Evolutionary conservation across 2,888 invertebrate species (phyloP).

Genomic region (Ochropleura leucogaster): DNA sequence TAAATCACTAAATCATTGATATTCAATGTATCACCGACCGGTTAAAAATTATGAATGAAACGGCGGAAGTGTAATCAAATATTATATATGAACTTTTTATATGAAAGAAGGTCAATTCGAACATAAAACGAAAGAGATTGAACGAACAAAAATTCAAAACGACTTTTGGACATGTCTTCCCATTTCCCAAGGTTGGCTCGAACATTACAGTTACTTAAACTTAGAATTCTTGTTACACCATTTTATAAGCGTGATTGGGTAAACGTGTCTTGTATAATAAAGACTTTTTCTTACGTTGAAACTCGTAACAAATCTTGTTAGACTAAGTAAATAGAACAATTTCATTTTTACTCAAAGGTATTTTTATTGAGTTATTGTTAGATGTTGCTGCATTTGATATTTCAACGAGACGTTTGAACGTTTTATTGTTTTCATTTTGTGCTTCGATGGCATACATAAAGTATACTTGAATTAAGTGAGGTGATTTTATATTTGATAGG

Average conservation of each 20-base stretch:
- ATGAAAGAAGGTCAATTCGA: constrained; percentile 61
- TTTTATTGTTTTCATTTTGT: constrained; percentile 41
- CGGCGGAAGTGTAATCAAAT: constrained; percentile 46
- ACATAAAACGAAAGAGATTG: constrained; percentile 53
- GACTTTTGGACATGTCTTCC: constrained; percentile 37
- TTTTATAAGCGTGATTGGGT: constrained; percentile 74
- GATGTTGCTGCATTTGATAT: constrained; percentile 36
- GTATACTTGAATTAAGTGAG: constrained; percentile 16
- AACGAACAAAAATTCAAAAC: constrained; percentile 52
- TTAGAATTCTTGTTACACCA: constrained; percentile 71
- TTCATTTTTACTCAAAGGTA: constrained; percentile 46
- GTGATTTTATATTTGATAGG: not conserved
- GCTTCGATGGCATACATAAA: constrained; percentile 31
- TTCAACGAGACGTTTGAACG: constrained; percentile 25
- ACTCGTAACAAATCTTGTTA: constrained; percentile 46
- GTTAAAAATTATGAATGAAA: constrained; percentile 62
- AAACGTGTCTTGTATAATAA: constrained; percentile 70
- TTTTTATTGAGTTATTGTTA: constrained; percentile 60
- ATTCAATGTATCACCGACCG: constrained; percentile 50
- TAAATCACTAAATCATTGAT: constrained; percentile 52
- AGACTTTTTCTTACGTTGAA: constrained; percentile 49
- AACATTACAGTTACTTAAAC: constrained; percentile 61
- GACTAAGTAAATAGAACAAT: constrained; percentile 48
- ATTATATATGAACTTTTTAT: constrained; percentile 40
- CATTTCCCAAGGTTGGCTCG: constrained; percentile 45